Percentiles rank a stretch among this genome's conserved stretches.
These are phyloP conservation scores for Coenobita brevimanus DNA, from an alignment of 1,140 invertebrate species.

Conservation along the genomic window DNA sequence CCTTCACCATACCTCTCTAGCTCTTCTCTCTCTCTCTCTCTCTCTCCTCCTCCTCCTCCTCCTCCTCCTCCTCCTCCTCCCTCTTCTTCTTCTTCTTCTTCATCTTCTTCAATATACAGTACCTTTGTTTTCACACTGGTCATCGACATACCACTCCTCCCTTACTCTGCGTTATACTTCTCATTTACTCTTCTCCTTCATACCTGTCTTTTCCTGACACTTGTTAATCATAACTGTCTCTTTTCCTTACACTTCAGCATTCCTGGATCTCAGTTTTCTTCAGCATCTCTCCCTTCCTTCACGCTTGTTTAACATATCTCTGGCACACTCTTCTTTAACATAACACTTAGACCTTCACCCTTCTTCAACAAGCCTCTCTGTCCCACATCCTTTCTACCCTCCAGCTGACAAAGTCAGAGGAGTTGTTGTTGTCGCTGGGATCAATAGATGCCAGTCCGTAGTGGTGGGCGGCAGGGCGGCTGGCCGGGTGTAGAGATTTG, in stretches of 20 bases:
- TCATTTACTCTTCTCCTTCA: neutral
- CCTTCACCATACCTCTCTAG: too few relatives aligned
- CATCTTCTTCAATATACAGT: neutral
- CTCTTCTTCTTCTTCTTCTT: neutral
- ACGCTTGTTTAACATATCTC: neutral
- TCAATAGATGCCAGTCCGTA: too few relatives aligned
- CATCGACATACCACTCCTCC: neutral
- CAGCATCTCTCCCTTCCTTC: neutral
- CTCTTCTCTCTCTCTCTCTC: slow-evolving; percentile 2
- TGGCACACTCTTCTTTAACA: neutral
- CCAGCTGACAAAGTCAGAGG: too few relatives aligned
- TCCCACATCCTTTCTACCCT: neutral
- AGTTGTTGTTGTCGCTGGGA: too few relatives aligned
- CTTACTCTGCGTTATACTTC: neutral
- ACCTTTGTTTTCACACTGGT: neutral
- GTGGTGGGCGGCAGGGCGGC: too few relatives aligned
- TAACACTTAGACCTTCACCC: neutral
- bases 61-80: neutral
- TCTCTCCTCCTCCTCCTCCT: slow-evolving; percentile 5
- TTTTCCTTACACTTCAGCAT: neutral
- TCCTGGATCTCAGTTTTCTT: neutral
- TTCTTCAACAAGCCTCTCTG: neutral
- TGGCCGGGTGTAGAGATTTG: too few relatives aligned
- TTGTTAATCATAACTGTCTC: neutral
- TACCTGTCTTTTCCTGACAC: neutral